These are phyloP conservation scores for Globodera ellingtonae DNA, from an alignment of 1,140 invertebrate species.

Conservation along the genomic window DNA sequence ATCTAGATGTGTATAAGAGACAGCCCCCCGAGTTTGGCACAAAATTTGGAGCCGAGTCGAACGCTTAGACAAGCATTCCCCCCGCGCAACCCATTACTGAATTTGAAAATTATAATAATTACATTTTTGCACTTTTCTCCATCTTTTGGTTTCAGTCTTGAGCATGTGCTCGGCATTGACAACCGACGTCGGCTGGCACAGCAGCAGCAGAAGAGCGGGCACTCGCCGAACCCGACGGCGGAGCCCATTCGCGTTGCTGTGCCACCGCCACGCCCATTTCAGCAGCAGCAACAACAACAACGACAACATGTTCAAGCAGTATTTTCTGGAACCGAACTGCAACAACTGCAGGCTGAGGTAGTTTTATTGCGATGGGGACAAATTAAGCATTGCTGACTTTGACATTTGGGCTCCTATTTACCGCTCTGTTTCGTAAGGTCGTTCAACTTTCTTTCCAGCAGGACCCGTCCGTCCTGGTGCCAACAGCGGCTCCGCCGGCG, in stretches of 20 bases:
- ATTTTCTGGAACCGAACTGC: too few relatives aligned
- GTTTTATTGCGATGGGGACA: too few relatives aligned
- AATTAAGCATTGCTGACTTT: background rate
- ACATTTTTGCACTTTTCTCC: too few relatives aligned
- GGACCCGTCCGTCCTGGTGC: background rate
- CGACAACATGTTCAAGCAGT: background rate
- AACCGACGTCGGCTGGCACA: background rate
- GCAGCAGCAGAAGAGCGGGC: background rate
- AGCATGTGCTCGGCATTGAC: conserved; percentile 31
- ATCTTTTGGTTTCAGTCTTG: conserved; percentile 23
- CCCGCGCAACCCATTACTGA: too few relatives aligned
- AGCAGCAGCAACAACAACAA: conserved; percentile 1
- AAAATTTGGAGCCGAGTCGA: too few relatives aligned
- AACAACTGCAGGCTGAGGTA: background rate
- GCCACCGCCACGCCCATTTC: conserved; percentile 14
- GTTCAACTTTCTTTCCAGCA: background rate
- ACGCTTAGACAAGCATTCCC: too few relatives aligned
- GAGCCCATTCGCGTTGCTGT: conserved; percentile 9
- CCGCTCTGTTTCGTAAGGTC: background rate
- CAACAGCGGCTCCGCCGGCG: background rate
- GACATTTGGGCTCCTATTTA: too few relatives aligned
- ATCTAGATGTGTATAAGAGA: too few relatives aligned
- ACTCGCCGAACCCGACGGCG: background rate
- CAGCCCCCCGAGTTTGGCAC: too few relatives aligned
- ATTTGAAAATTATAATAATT: too few relatives aligned